Evolutionary conservation across 2,113 vertebrate genomes (phyloP), one percentile per base, ranked within the genome.

Genomic region (Alexandromys fortis): DNA sequence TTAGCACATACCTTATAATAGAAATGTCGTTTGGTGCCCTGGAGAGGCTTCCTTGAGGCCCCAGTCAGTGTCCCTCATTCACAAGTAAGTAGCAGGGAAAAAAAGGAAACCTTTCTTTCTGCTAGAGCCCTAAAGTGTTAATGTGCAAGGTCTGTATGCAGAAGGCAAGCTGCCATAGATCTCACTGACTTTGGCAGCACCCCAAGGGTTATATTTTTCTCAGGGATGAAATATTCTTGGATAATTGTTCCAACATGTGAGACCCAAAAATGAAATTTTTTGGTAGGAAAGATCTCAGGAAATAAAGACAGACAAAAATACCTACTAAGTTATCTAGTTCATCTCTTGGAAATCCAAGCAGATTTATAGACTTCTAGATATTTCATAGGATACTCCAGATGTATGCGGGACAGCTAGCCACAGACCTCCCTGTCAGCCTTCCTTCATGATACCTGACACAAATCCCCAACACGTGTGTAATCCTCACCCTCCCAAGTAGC

Each of bases 231-330:
- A 98, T 98, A 98, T 97, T 97, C 97, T 97, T 97, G 96, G 95
- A 97, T 98, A 98, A 98, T 98, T 98, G 96, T 97, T 97, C 95
- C 97, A 97, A 97, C 94, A 97, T 97, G 97, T 97, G 96, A 98
- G 94, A 90, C 93, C 94, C 97, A 70, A 88, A 95, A 88, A 61
- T 33, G 49, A 78, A 3, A 67, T 83, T 81, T 83, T 86, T 72
- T 65, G 89, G 45, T 94, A 96, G 93, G 86, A 95, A 95, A 92
- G 33, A 95, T 96, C 77, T 96, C 95, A 96, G 92, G 94, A 96
- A 97, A 96, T 89, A 97, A 91, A 96, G 85, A 92, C 76, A 92
- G 91, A 96, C 92, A 67, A 95, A 97, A 96, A 95, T 93, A 94
- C 85, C 94, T 90, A 96, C 94, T 94, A 93, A 96, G 92, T 95